Conservation (phyloP, 2,888 invertebrate species). For the Molanna angustata region DNA sequence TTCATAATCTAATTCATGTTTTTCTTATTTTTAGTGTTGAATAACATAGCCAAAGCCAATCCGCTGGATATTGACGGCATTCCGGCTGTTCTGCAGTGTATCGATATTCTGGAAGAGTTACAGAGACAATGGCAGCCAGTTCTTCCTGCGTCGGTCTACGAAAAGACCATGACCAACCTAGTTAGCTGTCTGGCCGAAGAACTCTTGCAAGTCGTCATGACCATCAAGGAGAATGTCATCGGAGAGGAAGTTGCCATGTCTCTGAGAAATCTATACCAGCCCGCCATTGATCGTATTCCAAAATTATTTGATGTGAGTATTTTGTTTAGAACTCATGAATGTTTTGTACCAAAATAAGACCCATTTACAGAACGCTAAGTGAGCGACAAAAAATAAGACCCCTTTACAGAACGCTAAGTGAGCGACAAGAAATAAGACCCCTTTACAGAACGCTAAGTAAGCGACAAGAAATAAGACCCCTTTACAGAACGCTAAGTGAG, state of each 20-base stretch:
- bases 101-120: slow-evolving; percentile 42
- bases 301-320: slow-evolving; percentile 44
- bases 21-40: slow-evolving; percentile 19
- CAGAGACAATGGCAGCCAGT: slow-evolving; percentile 42
- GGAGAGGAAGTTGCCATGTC: slow-evolving; percentile 45
- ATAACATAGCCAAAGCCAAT: slow-evolving; percentile 11
- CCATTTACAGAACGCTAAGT: no score
- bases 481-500: no score
- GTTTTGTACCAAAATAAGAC: no score
- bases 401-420: no score
- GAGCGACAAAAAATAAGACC: no score
- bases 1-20: neutral
- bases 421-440: no score
- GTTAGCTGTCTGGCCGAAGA: slow-evolving; percentile 43
- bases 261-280: slow-evolving; percentile 42
- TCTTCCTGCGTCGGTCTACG: slow-evolving; percentile 45
- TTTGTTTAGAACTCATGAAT: no score
- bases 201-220: slow-evolving; percentile 41
- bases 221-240: slow-evolving; percentile 40
- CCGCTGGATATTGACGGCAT: slow-evolving; percentile 9
- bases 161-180: slow-evolving; percentile 43
- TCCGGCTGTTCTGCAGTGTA: slow-evolving; percentile 42
- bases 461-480: no score
- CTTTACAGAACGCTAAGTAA: no score
- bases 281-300: slow-evolving; percentile 38